These are phyloP conservation scores for Alsophila aescularia DNA, from an alignment of 2,888 invertebrate genomes.

Conservation along the genomic window DNA sequence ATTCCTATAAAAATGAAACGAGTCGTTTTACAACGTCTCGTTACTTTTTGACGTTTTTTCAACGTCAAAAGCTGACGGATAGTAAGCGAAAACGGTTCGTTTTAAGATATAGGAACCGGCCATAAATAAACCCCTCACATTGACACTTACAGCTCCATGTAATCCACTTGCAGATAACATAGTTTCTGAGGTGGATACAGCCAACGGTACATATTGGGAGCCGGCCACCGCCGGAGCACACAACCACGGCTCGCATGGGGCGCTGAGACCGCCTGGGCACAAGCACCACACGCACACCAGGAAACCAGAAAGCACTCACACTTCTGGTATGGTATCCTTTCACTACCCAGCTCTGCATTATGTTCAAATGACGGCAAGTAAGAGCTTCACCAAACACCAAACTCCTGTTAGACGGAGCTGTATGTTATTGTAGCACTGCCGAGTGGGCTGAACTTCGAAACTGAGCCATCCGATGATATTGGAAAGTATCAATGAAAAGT, in stretches of 20 bases:
- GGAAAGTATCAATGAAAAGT: no score
- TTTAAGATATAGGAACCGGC: no score
- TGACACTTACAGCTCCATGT: constrained; percentile 4
- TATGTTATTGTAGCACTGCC: not conserved
- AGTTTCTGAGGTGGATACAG: constrained; percentile 40
- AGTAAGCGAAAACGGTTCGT: no score
- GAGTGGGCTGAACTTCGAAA: not conserved
- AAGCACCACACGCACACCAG: constrained; percentile 8
- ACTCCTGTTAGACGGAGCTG: not conserved
- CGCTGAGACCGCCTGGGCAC: not conserved
- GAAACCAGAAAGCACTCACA: constrained; percentile 5
- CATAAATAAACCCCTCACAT: no score
- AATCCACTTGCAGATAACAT: constrained; percentile 57
- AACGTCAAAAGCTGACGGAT: no score
- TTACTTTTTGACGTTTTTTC: no score
- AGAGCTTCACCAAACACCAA: no score
- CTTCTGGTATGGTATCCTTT: constrained; percentile 20
- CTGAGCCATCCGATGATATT: not conserved
- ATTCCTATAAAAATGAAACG: no score
- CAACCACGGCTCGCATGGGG: constrained; percentile 8
- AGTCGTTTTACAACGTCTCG: no score
- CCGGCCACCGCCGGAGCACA: constrained; percentile 45
- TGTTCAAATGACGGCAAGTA: no score
- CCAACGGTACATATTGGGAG: constrained; percentile 64
- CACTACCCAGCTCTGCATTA: not conserved